phyloP scores from a whole-genome alignment of 2,888 invertebrate species.

The Drosophila pullipes region DNA sequence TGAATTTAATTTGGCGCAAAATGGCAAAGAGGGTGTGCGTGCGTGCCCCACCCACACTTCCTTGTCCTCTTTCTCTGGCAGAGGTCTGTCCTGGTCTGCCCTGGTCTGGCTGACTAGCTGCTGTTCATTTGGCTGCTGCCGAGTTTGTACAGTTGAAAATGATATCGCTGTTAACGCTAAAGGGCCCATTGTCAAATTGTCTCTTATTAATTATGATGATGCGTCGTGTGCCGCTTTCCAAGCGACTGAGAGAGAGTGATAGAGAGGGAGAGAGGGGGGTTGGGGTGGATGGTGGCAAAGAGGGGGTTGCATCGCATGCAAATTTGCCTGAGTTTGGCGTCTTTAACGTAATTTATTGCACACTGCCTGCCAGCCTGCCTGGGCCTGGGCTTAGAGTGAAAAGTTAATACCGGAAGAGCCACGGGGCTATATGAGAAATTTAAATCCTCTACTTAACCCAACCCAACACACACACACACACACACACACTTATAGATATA shows the following conservation, averaged over 20 bases:
- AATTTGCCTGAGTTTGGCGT: conserved; percentile 76
- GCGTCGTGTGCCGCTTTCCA: conserved; percentile 63
- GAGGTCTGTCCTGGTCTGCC: not conserved
- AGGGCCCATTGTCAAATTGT: conserved; percentile 82
- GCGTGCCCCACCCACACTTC: conserved; percentile 21
- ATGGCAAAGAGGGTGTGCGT: conserved; percentile 72
- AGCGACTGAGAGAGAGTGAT: not conserved
- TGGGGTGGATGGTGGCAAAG: not conserved
- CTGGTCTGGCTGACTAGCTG: conserved; percentile 16
- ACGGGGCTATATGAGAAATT: conserved; percentile 41
- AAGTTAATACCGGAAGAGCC: conserved; percentile 69
- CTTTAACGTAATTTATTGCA: conserved; percentile 78
- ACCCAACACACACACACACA: conserved; percentile 16
- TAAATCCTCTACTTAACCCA: conserved; percentile 48
- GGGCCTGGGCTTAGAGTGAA: conserved; percentile 66
- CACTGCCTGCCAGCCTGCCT: conserved; percentile 21
- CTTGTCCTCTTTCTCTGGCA: not conserved
- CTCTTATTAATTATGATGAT: conserved; percentile 83
- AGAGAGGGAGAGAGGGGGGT: not conserved
- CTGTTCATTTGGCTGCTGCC: conserved; percentile 64
- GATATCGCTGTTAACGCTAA: conserved; percentile 78
- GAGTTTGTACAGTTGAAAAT: conserved; percentile 67
- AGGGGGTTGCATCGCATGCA: conserved; percentile 57
- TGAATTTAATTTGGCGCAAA: conserved; percentile 86
- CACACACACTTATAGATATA: not conserved